Conservation (phyloP, 53 echinoderm and acorn worm species). For the Hippasteria phrygiana region DNA sequence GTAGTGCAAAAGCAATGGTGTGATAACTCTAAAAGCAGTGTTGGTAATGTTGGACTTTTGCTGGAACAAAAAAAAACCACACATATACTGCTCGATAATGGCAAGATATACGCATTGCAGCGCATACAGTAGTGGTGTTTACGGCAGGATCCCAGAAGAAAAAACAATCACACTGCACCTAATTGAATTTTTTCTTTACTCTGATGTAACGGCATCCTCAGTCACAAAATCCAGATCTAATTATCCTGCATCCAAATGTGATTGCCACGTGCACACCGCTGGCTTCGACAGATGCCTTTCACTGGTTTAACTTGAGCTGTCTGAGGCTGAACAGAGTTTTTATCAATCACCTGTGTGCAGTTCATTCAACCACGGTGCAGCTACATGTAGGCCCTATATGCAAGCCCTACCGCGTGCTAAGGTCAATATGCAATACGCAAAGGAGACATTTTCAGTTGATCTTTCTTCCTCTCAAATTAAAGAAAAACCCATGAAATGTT, state of each 20-base stretch:
- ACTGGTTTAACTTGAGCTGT: not conserved
- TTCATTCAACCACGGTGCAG: not conserved
- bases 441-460: not conserved
- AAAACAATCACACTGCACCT: not conserved
- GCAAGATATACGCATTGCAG: not conserved
- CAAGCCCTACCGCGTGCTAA: not conserved
- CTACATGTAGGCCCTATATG: too few relatives aligned
- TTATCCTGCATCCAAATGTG: slow-evolving; percentile 20
- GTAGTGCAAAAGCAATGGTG: too few relatives aligned
- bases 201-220: slow-evolving; percentile 17
- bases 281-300: not conserved
- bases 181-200: not conserved
- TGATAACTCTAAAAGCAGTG: too few relatives aligned
- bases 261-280: slow-evolving; percentile 2
- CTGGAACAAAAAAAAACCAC: too few relatives aligned
- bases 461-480: too few relatives aligned
- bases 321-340: not conserved
- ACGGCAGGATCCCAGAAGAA: not conserved
- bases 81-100: too few relatives aligned
- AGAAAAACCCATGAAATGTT: too few relatives aligned
- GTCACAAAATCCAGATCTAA: not conserved
- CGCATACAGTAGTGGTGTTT: not conserved
- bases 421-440: not conserved
- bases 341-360: not conserved
- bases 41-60: too few relatives aligned